Conservation (phyloP, 2,113 vertebrate species). For the Chaetura pelagica region DNA sequence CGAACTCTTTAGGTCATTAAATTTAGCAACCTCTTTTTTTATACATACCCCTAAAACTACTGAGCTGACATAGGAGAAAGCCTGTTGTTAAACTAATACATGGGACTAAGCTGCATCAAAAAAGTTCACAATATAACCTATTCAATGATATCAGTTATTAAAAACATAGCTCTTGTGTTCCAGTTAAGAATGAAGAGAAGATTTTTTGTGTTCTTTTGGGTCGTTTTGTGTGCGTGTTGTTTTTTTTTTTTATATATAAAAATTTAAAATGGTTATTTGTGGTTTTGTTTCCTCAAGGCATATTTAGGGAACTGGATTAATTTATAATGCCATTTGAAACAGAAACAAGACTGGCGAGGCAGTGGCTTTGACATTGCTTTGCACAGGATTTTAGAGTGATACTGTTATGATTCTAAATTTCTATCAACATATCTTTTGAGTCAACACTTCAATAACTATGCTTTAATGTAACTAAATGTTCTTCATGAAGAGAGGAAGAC, state of each 20-base stretch:
- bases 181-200: neutral
- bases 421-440: constrained; percentile 59
- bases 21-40: neutral
- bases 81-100: neutral
- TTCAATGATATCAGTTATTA: neutral
- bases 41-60: neutral
- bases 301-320: constrained; percentile 51
- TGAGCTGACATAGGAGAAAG: neutral
- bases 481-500: constrained; percentile 8
- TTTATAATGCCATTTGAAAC: constrained; percentile 45
- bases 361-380: neutral
- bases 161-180: neutral
- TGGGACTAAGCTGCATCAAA: neutral
- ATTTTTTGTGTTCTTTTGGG: neutral
- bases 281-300: constrained; percentile 4
- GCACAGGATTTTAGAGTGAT: neutral
- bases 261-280: constrained; percentile 50
- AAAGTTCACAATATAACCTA: neutral
- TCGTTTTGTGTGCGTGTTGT: neutral
- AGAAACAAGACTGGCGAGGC: neutral
- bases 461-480: constrained; percentile 55
- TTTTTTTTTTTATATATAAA: neutral
- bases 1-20: constrained; percentile 26
- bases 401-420: constrained; percentile 43
- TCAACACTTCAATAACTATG: constrained; percentile 61